These are phyloP conservation scores for Macrochelys suwanniensis DNA, from an alignment of 2,797 vertebrate genomes.

Conservation along the genomic window DNA sequence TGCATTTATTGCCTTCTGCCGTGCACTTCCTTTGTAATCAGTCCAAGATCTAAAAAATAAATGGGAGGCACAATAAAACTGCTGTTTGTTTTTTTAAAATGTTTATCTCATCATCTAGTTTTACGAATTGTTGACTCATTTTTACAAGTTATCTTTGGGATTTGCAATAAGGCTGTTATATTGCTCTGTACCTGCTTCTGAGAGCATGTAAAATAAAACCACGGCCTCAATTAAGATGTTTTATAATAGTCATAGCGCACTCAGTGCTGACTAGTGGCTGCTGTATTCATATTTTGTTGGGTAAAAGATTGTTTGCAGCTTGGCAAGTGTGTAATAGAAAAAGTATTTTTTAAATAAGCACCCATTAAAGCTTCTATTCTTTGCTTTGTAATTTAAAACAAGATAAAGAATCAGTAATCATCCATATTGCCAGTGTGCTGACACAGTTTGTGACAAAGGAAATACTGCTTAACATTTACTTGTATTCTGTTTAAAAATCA, in stretches of 20 bases:
- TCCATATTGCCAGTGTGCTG: slow-evolving; percentile 43
- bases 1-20: slow-evolving; percentile 9
- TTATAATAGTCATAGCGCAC: not conserved
- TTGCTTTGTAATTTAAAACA: slow-evolving; percentile 14
- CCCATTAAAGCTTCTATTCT: slow-evolving; percentile 10
- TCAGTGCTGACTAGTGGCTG: not conserved
- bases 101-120: not conserved
- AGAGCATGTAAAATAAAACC: slow-evolving; percentile 7
- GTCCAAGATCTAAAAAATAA: slow-evolving; percentile 10
- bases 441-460: slow-evolving; percentile 37
- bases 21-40: not conserved
- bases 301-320: slow-evolving; percentile 36
- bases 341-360: slow-evolving; percentile 22
- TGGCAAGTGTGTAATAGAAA: not conserved
- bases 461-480: slow-evolving; percentile 63
- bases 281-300: not conserved
- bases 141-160: not conserved
- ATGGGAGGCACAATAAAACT: not conserved
- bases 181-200: slow-evolving; percentile 11
- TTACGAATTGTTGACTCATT: not conserved
- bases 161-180: not conserved
- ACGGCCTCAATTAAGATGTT: not conserved
- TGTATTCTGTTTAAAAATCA: slow-evolving; percentile 50
- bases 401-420: slow-evolving; percentile 15
- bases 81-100: slow-evolving; percentile 23